A percentile compares a stretch with the other conserved stretches of the same genome.
Conservation (phyloP, 2,888 invertebrate species). For the Polietes domitor region DNA sequence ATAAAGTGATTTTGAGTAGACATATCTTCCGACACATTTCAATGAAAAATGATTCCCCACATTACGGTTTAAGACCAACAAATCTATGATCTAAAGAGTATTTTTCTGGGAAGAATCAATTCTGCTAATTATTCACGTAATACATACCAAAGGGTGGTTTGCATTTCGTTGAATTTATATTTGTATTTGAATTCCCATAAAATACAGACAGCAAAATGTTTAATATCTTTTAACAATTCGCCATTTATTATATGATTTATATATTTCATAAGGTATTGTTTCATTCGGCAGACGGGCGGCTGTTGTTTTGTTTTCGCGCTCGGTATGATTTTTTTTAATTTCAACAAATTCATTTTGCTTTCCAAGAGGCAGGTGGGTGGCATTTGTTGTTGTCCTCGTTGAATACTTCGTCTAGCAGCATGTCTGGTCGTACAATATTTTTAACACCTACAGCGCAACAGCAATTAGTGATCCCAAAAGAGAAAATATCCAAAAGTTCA, state of each 20-base stretch:
- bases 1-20: no score
- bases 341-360: constrained; percentile 34
- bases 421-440: constrained; percentile 44
- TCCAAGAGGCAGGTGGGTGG: constrained; percentile 28
- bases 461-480: constrained; percentile 21
- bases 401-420: constrained; percentile 53
- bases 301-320: background rate
- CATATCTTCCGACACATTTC: no score
- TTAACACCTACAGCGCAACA: background rate
- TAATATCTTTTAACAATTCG: constrained; percentile 1
- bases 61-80: no score
- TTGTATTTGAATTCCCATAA: background rate
- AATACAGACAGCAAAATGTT: background rate
- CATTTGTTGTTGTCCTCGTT: constrained; percentile 33
- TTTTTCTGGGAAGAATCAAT: no score
- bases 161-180: background rate
- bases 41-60: background rate
- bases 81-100: background rate
- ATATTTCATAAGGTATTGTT: background rate
- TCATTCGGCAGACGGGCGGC: background rate
- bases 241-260: background rate
- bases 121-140: background rate
- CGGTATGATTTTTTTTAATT: constrained; percentile 18
- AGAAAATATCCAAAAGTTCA: constrained; percentile 1
- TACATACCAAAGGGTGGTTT: no score